These are phyloP conservation scores for Lamprologus lemairii DNA, from an alignment of 2,113 vertebrate genomes.

Conservation along the genomic window DNA sequence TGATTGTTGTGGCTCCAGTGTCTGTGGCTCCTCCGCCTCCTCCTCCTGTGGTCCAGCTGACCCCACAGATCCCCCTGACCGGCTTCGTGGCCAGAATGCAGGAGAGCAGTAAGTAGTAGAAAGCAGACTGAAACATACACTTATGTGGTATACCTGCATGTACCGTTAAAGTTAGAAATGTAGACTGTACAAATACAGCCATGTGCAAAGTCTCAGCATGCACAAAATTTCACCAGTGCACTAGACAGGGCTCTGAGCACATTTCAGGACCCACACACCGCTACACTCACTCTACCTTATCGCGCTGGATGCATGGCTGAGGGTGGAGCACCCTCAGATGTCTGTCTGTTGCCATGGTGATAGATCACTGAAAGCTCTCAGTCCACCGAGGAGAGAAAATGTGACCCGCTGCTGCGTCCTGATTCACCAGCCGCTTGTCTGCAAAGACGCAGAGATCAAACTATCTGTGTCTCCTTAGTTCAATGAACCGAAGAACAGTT, in stretches of 20 bases:
- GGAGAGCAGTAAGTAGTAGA: conserved; percentile 99
- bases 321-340: not conserved
- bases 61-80: conserved; percentile 99
- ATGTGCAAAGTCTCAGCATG: not conserved
- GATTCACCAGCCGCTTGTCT: not conserved
- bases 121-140: not conserved
- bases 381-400: conserved; percentile 22
- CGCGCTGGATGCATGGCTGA: not conserved
- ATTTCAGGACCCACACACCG: not conserved
- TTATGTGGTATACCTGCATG: not conserved
- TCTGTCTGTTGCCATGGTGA: conserved; percentile 57
- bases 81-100: conserved; percentile 99
- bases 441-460: not conserved
- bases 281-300: conserved; percentile 14
- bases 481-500: not conserved
- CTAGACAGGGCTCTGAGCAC: not conserved
- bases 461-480: not conserved
- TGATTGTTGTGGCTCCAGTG: conserved; percentile 82
- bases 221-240: not conserved
- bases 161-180: not conserved
- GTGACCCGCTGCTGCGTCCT: conserved; percentile 27
- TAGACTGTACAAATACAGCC: not conserved
- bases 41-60: conserved; percentile 97
- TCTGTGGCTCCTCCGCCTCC: conserved; percentile 94
- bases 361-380: not conserved